Base-by-base conservation (phyloP, 2,888 invertebrate genomes). In the Volucella bombylans region DNA sequence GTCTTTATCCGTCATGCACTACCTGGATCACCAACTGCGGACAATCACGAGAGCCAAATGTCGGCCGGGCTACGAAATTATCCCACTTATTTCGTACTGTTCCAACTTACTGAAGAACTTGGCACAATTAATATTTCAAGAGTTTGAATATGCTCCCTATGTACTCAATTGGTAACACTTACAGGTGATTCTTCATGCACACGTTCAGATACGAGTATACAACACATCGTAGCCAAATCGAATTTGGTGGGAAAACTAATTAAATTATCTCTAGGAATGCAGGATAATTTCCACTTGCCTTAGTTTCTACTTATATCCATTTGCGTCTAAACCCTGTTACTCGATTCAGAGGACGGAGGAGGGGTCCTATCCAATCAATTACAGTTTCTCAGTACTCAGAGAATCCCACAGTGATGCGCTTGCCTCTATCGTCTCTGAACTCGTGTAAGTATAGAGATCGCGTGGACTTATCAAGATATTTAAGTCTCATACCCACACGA, bases 161-260 rank as follows among this genome's bases (percentile, higher is more conserved):
- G 1, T 23, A 23, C 3, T 23, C 18, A 23, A 23, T 23, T 23
- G 18, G 31, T 6, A 31, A 31, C 31, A 31, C 31, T 31, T 31
- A 4, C 68, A 39, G 57, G 59, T 65, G 65, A 65, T 59, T 78
- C 15, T 15, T 59, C 57, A 18, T 57, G 41, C 49, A 41, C 39
- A 31, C 50, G 55, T 8, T 8, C 74, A n/a, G 41, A 38, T 12
- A 8, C 61, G n/a, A n/a, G n/a, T n/a, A n/a, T n/a, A 8, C 11
- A 39, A 10, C 61, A 54, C 65, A 61, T 50, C n/a, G 69, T 69
- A 69, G 31, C 6, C 79, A 74, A 80, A 83, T 83, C 74, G 83
- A 71, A 80, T 83, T 74, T 65, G 80, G 80, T 80, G 74, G 59
- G 74, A 74, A 79, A 74, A 65, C 74, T 83, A 83, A 83, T 83